These are phyloP conservation scores for Amazonetta brasiliensis DNA, from an alignment of 2,797 vertebrate species.

Conservation along the genomic window DNA sequence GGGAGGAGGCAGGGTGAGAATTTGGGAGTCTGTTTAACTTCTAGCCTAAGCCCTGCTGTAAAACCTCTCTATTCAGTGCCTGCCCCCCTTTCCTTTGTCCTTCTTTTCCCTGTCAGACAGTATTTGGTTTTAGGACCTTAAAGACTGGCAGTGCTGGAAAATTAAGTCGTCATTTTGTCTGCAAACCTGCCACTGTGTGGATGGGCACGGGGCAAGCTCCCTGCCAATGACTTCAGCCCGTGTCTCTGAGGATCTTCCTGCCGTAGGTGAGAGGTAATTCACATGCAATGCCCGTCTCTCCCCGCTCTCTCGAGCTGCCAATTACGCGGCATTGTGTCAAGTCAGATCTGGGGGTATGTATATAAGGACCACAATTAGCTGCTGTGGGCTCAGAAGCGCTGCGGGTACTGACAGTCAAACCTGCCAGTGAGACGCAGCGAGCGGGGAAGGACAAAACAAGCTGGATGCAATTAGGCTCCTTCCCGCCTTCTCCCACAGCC, in stretches of 20 bases:
- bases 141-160: constrained; percentile 13
- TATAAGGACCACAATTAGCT: constrained; percentile 53
- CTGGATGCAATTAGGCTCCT: constrained; percentile 32
- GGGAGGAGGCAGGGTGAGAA: not conserved
- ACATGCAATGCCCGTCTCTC: constrained; percentile 1
- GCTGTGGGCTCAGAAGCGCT: not conserved
- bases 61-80: not conserved
- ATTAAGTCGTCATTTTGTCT: constrained; percentile 22
- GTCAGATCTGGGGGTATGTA: constrained; percentile 34
- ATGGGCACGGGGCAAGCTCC: not conserved
- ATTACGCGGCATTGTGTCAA: constrained; percentile 34
- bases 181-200: not conserved
- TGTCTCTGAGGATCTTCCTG: not conserved
- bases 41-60: not conserved
- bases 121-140: not conserved
- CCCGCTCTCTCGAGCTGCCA: constrained; percentile 36
- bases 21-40: not conserved
- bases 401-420: constrained; percentile 42
- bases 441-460: constrained; percentile 35
- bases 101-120: not conserved
- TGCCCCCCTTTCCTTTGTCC: not conserved
- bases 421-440: not conserved
- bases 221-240: constrained; percentile 9
- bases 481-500: not conserved
- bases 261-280: constrained; percentile 33